These are phyloP conservation scores for Schizotus pectinicornis DNA, from an alignment of 2,888 invertebrate genomes.

Conservation along the genomic window DNA sequence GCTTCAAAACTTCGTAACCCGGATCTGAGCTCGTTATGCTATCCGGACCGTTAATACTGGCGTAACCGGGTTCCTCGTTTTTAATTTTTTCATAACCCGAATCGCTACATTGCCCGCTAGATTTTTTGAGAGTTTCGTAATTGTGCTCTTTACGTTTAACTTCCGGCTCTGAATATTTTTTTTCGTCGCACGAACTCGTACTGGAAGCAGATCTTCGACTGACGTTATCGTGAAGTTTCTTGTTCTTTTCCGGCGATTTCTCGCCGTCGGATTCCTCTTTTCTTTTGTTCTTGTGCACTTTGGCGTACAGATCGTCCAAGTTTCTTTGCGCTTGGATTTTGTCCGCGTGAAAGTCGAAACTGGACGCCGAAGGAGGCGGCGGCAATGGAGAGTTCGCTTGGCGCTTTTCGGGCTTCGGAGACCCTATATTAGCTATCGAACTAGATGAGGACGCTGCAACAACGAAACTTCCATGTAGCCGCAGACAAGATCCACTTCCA, in stretches of 20 bases:
- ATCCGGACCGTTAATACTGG: slow-evolving; percentile 63
- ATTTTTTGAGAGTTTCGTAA: slow-evolving; percentile 67
- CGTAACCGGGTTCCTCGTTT: slow-evolving; percentile 54
- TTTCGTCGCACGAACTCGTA: slow-evolving; percentile 16
- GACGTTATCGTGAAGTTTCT: slow-evolving; percentile 25
- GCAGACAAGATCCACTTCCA: too few species aligned
- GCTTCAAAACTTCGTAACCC: slow-evolving; percentile 74
- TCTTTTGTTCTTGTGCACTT: slow-evolving; percentile 73
- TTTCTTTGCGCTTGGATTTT: slow-evolving; percentile 60
- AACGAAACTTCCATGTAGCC: slow-evolving; percentile 26
- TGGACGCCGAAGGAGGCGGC: slow-evolving; percentile 67
- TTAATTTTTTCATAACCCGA: slow-evolving; percentile 53
- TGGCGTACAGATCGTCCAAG: slow-evolving; percentile 90
- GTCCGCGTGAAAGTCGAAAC: slow-evolving; percentile 57
- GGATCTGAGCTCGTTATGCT: slow-evolving; percentile 69
- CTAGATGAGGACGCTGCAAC: slow-evolving; percentile 71
- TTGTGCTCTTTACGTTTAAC: slow-evolving; percentile 59
- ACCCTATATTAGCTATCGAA: slow-evolving; percentile 70
- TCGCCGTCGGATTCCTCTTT: slow-evolving; percentile 35
- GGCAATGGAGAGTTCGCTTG: slow-evolving; percentile 89
- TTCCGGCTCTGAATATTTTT: slow-evolving; percentile 5
- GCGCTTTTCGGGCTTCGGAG: slow-evolving; percentile 88
- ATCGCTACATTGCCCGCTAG: slow-evolving; percentile 41
- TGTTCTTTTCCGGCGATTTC: slow-evolving; percentile 27
- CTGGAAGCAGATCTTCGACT: slow-evolving; percentile 22